A percentile compares a stretch with the other conserved stretches of the same genome.
Conservation (phyloP, 2,113 vertebrate genomes). For the Phylloscopus whistleri region DNA sequence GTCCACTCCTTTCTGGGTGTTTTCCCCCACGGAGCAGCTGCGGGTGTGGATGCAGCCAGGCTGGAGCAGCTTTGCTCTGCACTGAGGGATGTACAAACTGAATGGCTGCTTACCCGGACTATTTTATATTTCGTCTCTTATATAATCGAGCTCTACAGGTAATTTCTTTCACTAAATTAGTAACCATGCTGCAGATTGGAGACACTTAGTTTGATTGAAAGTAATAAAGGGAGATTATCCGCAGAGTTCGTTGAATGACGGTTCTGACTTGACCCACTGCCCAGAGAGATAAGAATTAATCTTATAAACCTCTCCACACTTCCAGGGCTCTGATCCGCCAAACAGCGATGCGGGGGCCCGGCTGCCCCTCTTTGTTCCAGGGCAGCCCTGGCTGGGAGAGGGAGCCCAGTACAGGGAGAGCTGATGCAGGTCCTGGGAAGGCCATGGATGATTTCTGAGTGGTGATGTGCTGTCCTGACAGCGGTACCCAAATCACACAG, state of each 20-base stretch:
- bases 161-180: constrained; percentile 72
- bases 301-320: constrained; percentile 71
- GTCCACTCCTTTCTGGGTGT: constrained; percentile 18
- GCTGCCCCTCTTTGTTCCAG: constrained; percentile 53
- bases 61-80: constrained; percentile 30
- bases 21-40: constrained; percentile 5
- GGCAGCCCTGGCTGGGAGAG: not conserved
- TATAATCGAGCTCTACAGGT: constrained; percentile 69
- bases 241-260: constrained; percentile 58
- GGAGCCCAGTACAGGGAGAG: not conserved
- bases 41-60: not conserved
- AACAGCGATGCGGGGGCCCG: not conserved
- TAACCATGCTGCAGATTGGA: constrained; percentile 69
- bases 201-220: constrained; percentile 79
- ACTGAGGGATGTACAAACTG: constrained; percentile 17
- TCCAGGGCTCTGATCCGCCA: constrained; percentile 17
- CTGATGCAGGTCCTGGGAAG: rapidly evolving
- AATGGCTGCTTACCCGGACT: constrained; percentile 20
- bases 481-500: rapidly evolving
- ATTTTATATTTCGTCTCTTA: constrained; percentile 53
- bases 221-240: constrained; percentile 78
- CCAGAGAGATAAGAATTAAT: constrained; percentile 77
- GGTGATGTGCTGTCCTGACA: too few relatives aligned
- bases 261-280: constrained; percentile 78
- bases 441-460: rapidly evolving